phyloP scores from a whole-genome alignment of 2,888 invertebrate species.

The Drosophila nr. perissopoda region DNA sequence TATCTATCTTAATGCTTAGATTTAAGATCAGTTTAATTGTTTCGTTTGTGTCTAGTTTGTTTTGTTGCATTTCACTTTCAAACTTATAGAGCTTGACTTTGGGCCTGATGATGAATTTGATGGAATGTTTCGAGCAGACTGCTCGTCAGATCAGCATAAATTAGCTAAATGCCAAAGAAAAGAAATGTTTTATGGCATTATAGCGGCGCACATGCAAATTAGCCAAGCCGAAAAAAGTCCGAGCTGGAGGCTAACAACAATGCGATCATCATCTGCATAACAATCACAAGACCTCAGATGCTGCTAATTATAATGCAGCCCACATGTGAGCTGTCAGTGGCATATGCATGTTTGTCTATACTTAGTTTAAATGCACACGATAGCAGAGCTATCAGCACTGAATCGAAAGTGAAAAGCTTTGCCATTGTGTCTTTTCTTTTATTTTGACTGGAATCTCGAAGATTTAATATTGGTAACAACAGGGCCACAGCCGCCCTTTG shows the following conservation, averaged over 20 bases:
- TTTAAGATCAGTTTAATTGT: constrained; percentile 73
- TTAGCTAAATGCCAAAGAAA: constrained; percentile 66
- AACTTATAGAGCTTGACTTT: constrained; percentile 58
- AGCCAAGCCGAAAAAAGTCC: constrained; percentile 32
- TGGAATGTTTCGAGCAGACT: constrained; percentile 54
- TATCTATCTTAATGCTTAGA: constrained; percentile 68
- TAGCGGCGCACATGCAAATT: constrained; percentile 75
- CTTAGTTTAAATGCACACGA: not conserved
- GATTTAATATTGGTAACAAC: constrained; percentile 4
- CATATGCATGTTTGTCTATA: not conserved
- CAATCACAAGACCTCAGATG: constrained; percentile 62
- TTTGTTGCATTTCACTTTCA: constrained; percentile 70
- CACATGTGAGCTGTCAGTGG: constrained; percentile 3
- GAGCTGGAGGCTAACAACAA: constrained; percentile 34
- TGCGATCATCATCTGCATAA: constrained; percentile 49
- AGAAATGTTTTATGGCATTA: constrained; percentile 68
- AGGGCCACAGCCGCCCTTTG: constrained; percentile 30
- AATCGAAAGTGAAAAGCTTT: constrained; percentile 67
- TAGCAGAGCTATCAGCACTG: constrained; percentile 29
- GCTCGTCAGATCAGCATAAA: constrained; percentile 56
- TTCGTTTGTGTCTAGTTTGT: constrained; percentile 25
- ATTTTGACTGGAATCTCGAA: constrained; percentile 8
- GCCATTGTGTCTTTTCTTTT: constrained; percentile 24
- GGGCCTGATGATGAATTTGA: constrained; percentile 56
- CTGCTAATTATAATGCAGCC: constrained; percentile 66